Evolutionary conservation across 2,113 vertebrate genomes (phyloP), one percentile per base, ranked within the genome.

Genomic region (Leptodactylus fuscus): DNA sequence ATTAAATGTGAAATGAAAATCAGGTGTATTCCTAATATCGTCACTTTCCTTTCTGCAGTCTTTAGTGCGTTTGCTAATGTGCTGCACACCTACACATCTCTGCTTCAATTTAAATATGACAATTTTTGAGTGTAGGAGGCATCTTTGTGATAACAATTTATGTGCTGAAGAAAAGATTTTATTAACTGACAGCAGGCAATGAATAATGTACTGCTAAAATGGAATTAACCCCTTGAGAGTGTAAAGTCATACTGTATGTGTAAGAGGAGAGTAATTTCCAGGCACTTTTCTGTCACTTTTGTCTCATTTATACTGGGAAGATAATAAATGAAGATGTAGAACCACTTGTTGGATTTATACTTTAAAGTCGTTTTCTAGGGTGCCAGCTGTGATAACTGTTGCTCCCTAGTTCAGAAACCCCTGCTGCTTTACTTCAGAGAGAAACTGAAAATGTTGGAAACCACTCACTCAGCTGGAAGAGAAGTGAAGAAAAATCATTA

Each of bases 81-180:
- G 49, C 46, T 80, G 75, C 83, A 85, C 83, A 85, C 83, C 83
- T 80, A 85, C 83, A 85, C 83, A 84, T 80, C 24, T 80, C 75
- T 85, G 67, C 74, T 55, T 53, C 83, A 85, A 85, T 85, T 85
- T 85, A 85, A 85, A 79, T 79, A 85, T 79, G 83, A 85, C 75
- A 85, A 85, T 79, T 79, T 85, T 62, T 71, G 75, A 78, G 76
- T 80, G 83, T 85, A 78, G 83, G 83, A 79, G 83, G 83, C 44
- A 85, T 79, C 83, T 85, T 85, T 79, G 75, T 79, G 46, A 85
- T 85, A 79, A 70, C 44, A 78, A 85, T 79, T 79, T 79, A 27
- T 85, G 62, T 44, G 36, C 62, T 71, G 48, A 85, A 85, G 58
- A 79, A 78, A 85, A 79, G 83, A 67, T 85, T 80, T 85, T 70